Conservation (phyloP, 2,888 invertebrate genomes). For the Torymus texanus region DNA sequence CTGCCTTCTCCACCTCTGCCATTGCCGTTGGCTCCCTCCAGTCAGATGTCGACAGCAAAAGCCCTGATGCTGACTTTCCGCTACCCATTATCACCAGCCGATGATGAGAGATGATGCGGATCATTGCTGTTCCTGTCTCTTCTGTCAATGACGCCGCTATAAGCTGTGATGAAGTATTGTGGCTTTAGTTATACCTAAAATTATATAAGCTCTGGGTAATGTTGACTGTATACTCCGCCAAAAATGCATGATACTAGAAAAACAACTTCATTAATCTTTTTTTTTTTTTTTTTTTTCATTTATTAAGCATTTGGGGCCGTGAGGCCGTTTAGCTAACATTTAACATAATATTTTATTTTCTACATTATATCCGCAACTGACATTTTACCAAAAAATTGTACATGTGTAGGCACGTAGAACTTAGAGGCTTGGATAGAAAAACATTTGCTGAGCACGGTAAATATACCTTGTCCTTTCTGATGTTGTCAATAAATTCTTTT, state of each 20-base stretch:
- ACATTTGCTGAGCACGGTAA: too few relatives aligned
- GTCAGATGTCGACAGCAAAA: not conserved
- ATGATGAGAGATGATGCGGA: too few relatives aligned
- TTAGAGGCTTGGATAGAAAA: too few relatives aligned
- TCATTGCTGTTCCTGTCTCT: too few relatives aligned
- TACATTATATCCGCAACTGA: not conserved
- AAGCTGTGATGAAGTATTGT: too few relatives aligned
- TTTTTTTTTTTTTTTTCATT: slow-evolving; percentile 1
- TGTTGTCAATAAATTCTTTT: slow-evolving; percentile 12
- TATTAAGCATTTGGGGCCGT: slow-evolving; percentile 2
- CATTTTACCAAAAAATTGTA: not conserved
- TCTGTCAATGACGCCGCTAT: not conserved
- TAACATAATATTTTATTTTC: too few relatives aligned
- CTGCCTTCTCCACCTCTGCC: slow-evolving; percentile 55
- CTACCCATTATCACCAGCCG: not conserved
- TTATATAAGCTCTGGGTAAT: too few relatives aligned
- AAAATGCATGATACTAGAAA: too few relatives aligned
- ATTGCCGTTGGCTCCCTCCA: not conserved
- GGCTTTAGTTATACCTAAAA: too few relatives aligned
- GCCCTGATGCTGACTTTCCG: not conserved
- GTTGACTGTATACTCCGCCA: too few relatives aligned
- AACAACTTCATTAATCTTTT: too few relatives aligned
- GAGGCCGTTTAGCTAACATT: not conserved
- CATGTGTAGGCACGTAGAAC: not conserved
- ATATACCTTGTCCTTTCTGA: too few relatives aligned